Base-by-base conservation (phyloP, 2,797 vertebrate genomes). In the Scleropages formosus region DNA sequence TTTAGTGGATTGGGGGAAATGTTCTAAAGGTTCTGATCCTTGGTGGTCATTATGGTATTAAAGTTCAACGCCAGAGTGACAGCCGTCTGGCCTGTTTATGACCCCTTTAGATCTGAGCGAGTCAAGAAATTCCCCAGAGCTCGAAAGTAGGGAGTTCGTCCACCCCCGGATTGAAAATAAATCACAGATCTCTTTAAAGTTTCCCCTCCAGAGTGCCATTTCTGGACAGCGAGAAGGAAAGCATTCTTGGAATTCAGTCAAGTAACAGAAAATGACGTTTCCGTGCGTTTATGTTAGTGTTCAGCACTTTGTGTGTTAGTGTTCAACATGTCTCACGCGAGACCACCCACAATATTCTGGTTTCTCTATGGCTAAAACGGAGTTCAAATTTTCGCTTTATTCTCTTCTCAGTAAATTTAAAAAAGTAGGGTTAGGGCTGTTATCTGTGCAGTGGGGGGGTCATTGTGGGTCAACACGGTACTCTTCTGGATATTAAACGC, bases 41-140 rank as follows among this genome's bases (percentile, higher is more conserved):
- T 73, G 66, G 67, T 74, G 72, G 65, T 62, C 75, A 75, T 79
- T 66, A 75, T 12, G 64, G 79, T 56, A 69, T 77, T 78, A 62
- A 78, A 79, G 78, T 46, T 20, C 70, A 64, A 20, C 27, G 61
- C 27, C 53, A 18, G 68, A 59, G 64, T 60, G 64, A n/a, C 72
- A 53, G 61, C 46, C 66, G 61, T 75, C 26, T 26, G 44, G 18
- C 74, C 74, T 49, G 61, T 49, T 73, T 79, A 26, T 79, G 74
- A 74, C 76, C 65, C 31, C 72, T 27, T 73, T 51, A 67, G 27
- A 76, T 74, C 78, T 75, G 63, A 79, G 12, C 51, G 62, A 76
- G 72, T 74, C 12, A 31, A 67, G 75, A 77, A 72, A 61, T 56
- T 67, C 72, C 69, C 78, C 24, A 3, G 69, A 72, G 74, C 56